A percentile compares a stretch with the other conserved stretches of the same genome.
These are phyloP conservation scores for Thalassarche chlororhynchos DNA, from an alignment of 2,113 vertebrate species.

Conservation along the genomic window DNA sequence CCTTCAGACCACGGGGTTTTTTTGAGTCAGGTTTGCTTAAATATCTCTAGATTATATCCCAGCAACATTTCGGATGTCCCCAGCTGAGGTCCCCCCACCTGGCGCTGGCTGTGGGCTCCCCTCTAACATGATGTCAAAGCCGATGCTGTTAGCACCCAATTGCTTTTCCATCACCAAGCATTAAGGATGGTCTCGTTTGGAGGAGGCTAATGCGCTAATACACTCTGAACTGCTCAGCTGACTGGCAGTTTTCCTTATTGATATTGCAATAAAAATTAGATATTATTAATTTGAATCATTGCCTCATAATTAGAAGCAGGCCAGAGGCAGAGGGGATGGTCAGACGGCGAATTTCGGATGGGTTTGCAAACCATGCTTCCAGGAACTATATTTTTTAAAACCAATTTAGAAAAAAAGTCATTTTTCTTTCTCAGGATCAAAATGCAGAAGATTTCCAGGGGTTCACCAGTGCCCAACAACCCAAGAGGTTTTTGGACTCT, in stretches of 20 bases:
- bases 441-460: not conserved
- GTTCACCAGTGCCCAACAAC: not conserved
- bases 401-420: accelerated
- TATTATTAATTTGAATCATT: not conserved
- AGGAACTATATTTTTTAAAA: not conserved
- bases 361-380: not conserved
- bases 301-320: not conserved
- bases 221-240: not conserved
- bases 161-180: not conserved
- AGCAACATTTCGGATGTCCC: accelerated
- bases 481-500: not conserved
- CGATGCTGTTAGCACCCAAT: not conserved
- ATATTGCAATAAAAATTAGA: not conserved
- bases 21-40: not conserved
- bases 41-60: not conserved
- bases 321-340: not conserved
- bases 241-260: not conserved
- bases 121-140: not conserved
- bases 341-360: not conserved
- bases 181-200: not conserved
- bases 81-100: not conserved
- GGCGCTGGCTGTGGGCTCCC: not conserved
- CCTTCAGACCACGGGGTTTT: not conserved
- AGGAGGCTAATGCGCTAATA: not conserved
- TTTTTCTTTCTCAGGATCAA: not conserved